Evolutionary conservation across 2,113 vertebrate genomes (phyloP), one percentile per base, ranked within the genome.

Genomic region (Scopus umbretta): DNA sequence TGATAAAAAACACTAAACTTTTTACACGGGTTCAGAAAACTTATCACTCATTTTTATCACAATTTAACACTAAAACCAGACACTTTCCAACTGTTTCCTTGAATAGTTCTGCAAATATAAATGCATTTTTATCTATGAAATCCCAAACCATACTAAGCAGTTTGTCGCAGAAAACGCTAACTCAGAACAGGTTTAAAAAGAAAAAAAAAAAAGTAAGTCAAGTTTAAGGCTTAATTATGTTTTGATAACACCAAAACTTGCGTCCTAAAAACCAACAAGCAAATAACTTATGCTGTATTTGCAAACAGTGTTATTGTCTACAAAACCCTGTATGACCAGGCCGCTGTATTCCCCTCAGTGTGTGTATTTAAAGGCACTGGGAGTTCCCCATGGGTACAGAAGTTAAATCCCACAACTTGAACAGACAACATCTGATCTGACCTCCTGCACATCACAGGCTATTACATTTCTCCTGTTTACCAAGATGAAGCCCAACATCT

Each of bases 351-450:
- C 12, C 30, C 56, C 43, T 56, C 2, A 3, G 20, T 34, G n/a
- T 9, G 0, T 10, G 6, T n/a, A 12, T 34, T 70, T 76, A 74
- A 68, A 88, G 34, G 29, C 38, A 36, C 2, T 15, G 23, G 13
- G 14, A 83, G 8, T 6, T 67, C 6, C 56, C n/a, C 0, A 0
- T 3, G 11, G 15, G 5, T 63, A 91, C 3, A 63, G 32, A 50
- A 67, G 45, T 78, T 79, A 91, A 94, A 86, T 50, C 34, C 50
- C 10, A 14, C 0, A 0, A 82, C 27, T 38, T 59, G 19, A 88
- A 81, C 10, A 32, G 6, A 72, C 20, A 63, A 45, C 10, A 42
- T 63, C 29, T 67, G 15, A 75, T 86, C 23, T 34, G 13, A 75
- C 40, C n/a, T 80, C 71, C 62, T 65, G 34, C 49, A 71, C 13